Evolutionary conservation across 2,888 invertebrate species (phyloP), one percentile per base, ranked within the genome.

Genomic region (Bombyx huttoni): DNA sequence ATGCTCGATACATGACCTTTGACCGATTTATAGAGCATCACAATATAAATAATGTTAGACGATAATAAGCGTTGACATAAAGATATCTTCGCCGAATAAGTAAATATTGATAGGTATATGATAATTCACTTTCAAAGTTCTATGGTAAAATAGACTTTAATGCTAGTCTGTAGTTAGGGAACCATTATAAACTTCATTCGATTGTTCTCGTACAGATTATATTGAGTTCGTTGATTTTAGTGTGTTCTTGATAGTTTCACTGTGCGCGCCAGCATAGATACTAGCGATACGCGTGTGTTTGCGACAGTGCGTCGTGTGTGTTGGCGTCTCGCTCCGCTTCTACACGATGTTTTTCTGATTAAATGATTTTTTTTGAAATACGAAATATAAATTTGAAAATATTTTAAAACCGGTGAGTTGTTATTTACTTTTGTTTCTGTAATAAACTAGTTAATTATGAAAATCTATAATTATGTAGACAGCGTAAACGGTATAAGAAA

Each of bases 241-340:
- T 47, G 57, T 49, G 50, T 8, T 24, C 33, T 51, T 49, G 52
- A 54, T 49, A 35, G 55, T 13, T 49, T 45, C 62, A 64, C 56
- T 64, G 65, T 61, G 69, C 57, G 52, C 54, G 53, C 57, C 55
- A 59, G 59, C 54, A 52, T 53, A 55, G 63, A 62, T 60, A 61
- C 60, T 58, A 56, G 54, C 58, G 61, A 57, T 59, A 59, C 65
- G 63, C 75, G 73, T 73, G 70, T 70, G 68, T 70, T 64, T 56
- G 56, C 56, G 68, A 73, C 75, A 77, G 81, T 83, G 65, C 54
- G 70, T 68, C 77, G 81, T 83, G 65, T 53, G 70, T 68, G 70
- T 73, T 73, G 68, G 74, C 62, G 65, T 71, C 65, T 70, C 68
- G 73, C 59, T 63, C 62, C 68, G 73, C 59, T 63, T 62, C 60